Evolutionary conservation across 2,797 vertebrate species (phyloP), one percentile per base, ranked within the genome.

Genomic region (Scomberomorus guttatus): DNA sequence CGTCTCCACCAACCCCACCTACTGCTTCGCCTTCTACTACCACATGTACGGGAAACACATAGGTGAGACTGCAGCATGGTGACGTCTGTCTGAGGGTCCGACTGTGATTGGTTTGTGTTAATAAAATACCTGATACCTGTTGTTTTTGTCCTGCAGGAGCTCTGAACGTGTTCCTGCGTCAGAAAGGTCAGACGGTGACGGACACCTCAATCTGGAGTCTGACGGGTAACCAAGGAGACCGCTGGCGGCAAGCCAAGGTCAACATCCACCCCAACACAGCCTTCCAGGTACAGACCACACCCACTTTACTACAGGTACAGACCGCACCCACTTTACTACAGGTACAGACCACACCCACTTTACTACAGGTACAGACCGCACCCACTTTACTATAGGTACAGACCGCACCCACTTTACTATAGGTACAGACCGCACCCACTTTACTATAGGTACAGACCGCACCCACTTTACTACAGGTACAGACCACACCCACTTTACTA

Each of bases 161-260:
- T 55, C 85, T 99, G 88, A 97, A 97, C 25, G 94, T 97, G 59
- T 96, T 96, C 88, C 96, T 99, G 85, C 94, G 96, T 32, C 94
- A 97, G 90, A 98, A 98, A 83, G 95, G 94, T 4, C 96, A 94
- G 86, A 93, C 96, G 0, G 83, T 92, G 13, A 93, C 95, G 6
- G 97, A 98, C 72, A 95, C 92, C 27, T 95, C 95, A 0, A 76
- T 97, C 50, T 99, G 97, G 98, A 98, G 95, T 37, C 95, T 97
- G 7, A 96, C 82, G 5, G 97, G 97, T 22, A 98, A 98, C 83
- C 98, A 98, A 89, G 98, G 97, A 3, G 96, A 98, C 58, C 94
- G 95, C 34, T 99, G 98, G 98, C 94, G 94, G 73, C 97, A 97
- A 75, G 97, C 97, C 60, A 96, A 96, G 3, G 93, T 98, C 66